Evolutionary conservation across 2,888 invertebrate genomes (phyloP).

Genomic region (Oligia fasciuncula): DNA sequence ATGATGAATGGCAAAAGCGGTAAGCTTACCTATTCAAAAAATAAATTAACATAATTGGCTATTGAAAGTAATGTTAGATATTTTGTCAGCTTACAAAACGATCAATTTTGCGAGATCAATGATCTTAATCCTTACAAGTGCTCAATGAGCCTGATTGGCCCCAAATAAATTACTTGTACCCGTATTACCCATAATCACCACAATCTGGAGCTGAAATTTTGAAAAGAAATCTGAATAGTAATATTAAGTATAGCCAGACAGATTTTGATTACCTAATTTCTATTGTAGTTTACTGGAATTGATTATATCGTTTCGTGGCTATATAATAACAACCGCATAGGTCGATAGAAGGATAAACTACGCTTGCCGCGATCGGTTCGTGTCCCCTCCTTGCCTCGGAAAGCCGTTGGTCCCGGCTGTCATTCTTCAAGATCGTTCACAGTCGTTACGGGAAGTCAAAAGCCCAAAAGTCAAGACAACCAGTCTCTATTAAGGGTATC

Average conservation of each 20-base stretch:
- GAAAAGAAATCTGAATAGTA: background rate
- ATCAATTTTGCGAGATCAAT: constrained; percentile 23
- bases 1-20: background rate
- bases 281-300: background rate
- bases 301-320: background rate
- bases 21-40: constrained; percentile 6
- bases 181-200: background rate
- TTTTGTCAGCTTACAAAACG: constrained; percentile 6
- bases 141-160: constrained; percentile 8
- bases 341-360: background rate
- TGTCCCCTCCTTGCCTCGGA: background rate
- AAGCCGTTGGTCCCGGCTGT: background rate
- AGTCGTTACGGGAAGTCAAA: no score
- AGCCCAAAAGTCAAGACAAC: no score
- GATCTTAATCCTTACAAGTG: constrained; percentile 11
- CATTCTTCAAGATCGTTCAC: background rate
- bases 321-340: background rate
- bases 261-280: background rate
- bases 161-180: constrained; percentile 6
- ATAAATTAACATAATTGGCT: constrained; percentile 21
- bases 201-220: background rate
- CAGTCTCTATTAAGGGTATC: no score
- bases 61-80: constrained; percentile 9
- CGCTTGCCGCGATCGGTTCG: background rate
- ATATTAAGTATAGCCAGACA: background rate